phyloP scores from a whole-genome alignment of 2,113 vertebrate species.

The Aspidoscelis tigris region DNA sequence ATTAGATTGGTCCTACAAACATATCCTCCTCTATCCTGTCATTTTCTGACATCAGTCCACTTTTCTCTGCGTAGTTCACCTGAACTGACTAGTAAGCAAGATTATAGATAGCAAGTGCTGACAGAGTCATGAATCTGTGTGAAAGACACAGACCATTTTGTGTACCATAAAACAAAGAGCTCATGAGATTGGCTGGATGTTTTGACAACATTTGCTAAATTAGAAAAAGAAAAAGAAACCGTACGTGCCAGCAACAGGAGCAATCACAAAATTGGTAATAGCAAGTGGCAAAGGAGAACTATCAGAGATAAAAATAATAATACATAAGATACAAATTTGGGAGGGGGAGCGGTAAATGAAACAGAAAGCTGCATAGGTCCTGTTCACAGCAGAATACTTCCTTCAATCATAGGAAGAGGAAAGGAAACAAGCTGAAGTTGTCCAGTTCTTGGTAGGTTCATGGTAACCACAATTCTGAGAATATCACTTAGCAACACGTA shows the following conservation, averaged over 20 bases:
- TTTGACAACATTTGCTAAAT: slow-evolving; percentile 66
- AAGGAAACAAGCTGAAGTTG: not conserved
- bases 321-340: not conserved
- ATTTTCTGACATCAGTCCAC: slow-evolving; percentile 30
- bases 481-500: not conserved
- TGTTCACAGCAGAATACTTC: not conserved
- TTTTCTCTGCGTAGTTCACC: slow-evolving; percentile 21
- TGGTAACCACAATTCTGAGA: no score
- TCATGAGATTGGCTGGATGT: slow-evolving; percentile 59
- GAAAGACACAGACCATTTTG: slow-evolving; percentile 58
- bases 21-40: not conserved
- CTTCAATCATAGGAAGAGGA: not conserved
- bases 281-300: slow-evolving; percentile 33
- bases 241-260: slow-evolving; percentile 51
- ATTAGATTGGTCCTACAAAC: not conserved
- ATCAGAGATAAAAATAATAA: not conserved
- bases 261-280: slow-evolving; percentile 1
- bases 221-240: slow-evolving; percentile 50
- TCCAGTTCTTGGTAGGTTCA: no score
- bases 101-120: slow-evolving; percentile 47
- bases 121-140: slow-evolving; percentile 62
- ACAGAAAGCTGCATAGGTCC: not conserved
- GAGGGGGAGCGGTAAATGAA: not conserved
- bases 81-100: slow-evolving; percentile 57
- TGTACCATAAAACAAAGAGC: slow-evolving; percentile 58